Conservation (phyloP, 2,797 vertebrate genomes). For the Xenops minutus region DNA sequence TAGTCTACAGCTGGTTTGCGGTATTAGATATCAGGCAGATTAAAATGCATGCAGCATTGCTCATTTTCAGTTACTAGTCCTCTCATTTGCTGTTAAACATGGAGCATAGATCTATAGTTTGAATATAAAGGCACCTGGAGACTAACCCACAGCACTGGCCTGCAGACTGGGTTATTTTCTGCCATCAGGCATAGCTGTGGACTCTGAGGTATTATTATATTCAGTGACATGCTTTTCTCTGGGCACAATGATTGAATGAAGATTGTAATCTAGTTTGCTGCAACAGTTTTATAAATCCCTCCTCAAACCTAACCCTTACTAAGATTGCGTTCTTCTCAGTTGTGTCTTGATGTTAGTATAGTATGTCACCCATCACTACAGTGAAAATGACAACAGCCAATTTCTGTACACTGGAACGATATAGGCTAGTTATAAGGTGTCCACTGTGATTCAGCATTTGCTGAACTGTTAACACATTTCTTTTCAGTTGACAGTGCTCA, state of each 20-base stretch:
- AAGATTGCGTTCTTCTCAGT: not conserved
- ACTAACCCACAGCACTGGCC: not conserved
- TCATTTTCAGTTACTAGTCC: not conserved
- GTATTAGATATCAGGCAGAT: not conserved
- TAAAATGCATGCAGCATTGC: not conserved
- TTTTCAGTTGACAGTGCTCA: not conserved
- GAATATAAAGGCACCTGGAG: not conserved
- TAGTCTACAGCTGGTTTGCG: not conserved
- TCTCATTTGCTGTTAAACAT: not conserved
- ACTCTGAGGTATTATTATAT: not conserved
- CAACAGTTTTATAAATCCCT: not conserved
- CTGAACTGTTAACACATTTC: conserved; percentile 9
- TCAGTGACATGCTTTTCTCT: not conserved
- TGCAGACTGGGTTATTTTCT: not conserved
- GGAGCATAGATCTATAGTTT: not conserved
- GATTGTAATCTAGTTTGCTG: not conserved
- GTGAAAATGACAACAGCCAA: not conserved
- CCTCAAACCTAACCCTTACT: not conserved
- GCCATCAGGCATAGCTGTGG: not conserved
- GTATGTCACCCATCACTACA: not conserved
- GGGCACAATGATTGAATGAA: not conserved
- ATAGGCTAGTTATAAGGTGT: not conserved
- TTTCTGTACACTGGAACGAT: not conserved
- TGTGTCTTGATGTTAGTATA: not conserved
- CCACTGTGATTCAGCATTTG: conserved; percentile 24